Evolutionary conservation across 2,888 invertebrate species (phyloP), one percentile per base, ranked within the genome.

Genomic region (Smittia aterrima): DNA sequence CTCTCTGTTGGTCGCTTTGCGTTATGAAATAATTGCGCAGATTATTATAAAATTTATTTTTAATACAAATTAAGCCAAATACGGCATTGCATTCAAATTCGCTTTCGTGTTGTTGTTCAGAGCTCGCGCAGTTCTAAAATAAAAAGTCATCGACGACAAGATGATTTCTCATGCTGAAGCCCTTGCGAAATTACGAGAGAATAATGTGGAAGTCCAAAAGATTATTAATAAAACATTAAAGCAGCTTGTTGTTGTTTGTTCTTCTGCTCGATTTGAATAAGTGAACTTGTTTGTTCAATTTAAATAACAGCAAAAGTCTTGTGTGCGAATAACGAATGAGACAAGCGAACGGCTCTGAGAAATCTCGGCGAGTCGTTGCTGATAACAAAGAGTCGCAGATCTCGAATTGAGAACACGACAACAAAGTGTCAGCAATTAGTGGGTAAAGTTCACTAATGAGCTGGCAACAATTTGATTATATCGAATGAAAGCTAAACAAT

Each of bases 11-110:
- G 32, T 32, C 32, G 11, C 16, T 66, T 18, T 58, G 72, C 58
- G 40, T 72, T 72, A 72, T 72, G 72, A 72, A 72, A 62, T 62
- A 72, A 72, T 72, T 72, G 62, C 32, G 53, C 9, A 72, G 40
- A 70, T 70, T 70, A 70, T 70, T 70, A 70, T 27, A 32, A 72
- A 54, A 53, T 66, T n/a, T 32, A 68, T 41, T n/a, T n/a, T 11
- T 22, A 24, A 72, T 62, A 72, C 38, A 72, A 72, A 72, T 72
- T 72, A 72, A 58, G 27, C 72, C 62, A 20, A 62, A 72, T 72
- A 72, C 18, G 72, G 72, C 2, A 64, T 4, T 64, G 27, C 24
- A 64, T 64, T 64, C 25, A 64, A 24, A 64, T 64, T 64, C 16
- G 25, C 27, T 25, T 64, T 64, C 25, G 11, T n/a, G n/a, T 58